Conservation (phyloP, 2,888 invertebrate species). For the Aphodius sticticus region DNA sequence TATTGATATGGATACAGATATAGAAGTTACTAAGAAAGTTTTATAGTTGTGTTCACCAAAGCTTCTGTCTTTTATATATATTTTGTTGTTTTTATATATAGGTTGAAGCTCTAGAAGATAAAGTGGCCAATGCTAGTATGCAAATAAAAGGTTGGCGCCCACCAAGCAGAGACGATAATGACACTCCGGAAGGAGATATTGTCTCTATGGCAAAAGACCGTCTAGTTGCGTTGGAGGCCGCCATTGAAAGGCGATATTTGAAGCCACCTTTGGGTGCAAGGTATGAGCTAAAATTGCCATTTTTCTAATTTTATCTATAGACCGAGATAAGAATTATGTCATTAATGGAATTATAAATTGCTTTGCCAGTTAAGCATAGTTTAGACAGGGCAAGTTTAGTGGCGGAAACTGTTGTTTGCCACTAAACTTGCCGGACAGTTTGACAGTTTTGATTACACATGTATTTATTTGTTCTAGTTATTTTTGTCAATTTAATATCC, state of each 20-base stretch:
- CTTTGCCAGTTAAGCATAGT: no score
- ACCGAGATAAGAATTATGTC: background rate
- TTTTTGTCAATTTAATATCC: no score
- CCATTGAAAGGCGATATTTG: conserved; percentile 91
- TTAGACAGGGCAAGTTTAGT: no score
- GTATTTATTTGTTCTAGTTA: no score
- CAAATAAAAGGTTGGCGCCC: conserved; percentile 90
- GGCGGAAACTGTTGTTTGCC: no score
- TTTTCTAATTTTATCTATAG: background rate
- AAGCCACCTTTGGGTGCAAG: conserved; percentile 87
- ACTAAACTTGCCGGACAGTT: no score
- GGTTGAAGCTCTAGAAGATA: conserved; percentile 89
- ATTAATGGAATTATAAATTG: background rate
- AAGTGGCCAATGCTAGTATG: conserved; percentile 88
- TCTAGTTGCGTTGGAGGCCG: conserved; percentile 83
- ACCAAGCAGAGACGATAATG: conserved; percentile 68
- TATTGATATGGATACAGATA: no score
- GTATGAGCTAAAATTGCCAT: conserved; percentile 51
- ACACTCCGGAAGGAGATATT: conserved; percentile 60
- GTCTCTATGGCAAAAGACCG: conserved; percentile 73
- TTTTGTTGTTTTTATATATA: conserved; percentile 46
- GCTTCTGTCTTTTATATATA: background rate
- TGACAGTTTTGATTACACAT: no score
- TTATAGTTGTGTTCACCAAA: background rate
- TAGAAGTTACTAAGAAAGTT: no score